Base-by-base conservation (phyloP, 2,888 invertebrate species). In the Tethea ocularis region DNA sequence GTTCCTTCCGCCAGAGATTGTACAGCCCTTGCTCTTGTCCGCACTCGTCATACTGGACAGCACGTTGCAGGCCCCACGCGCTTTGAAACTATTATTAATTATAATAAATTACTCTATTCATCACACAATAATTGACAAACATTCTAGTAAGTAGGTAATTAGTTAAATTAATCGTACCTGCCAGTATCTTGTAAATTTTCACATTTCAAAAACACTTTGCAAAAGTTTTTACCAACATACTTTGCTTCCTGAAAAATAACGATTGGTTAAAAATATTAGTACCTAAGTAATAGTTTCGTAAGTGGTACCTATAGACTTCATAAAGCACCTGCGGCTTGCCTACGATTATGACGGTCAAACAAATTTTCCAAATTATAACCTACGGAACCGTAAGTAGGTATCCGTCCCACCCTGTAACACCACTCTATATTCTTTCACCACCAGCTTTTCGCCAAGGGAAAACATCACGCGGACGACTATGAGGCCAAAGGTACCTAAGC, bases 181-280 rank as follows among this genome's bases (percentile, higher is more conserved):
- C 97, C 97, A 11, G 97, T 97, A 66, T 93, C 94, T 84, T 97
- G 97, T 46, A 96, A 91, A 84, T 96, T 97, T 82, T 97, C 97
- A 80, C 97, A 97, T 88, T 97, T 97, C 74, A 97, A 93, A 80
- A 93, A 96, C 52, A 97, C 89, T 59, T 83, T 80, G 61, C 81
- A 81, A 63, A 81, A 77, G 24, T 68, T 67, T 67, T 76, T 80
- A 61, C 96, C 95, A 92, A 97, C 94, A 56, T 79, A 61, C 77
- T 86, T 84, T 8, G 84, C 75, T 71, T 77, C 82, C 86, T 86
- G 67, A 63, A 82, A 78, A 61, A 24, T 5, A 17, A 41, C 8
- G 1, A 7, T 41, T 41, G 41, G 6, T 4, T 2, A 38, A 11
- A 33, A 26, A 26, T 26, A 26, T 26, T 5, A 2, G 26, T 26